A percentile compares a stretch with the other conserved stretches of the same genome.
phyloP scores from a whole-genome alignment of 2,888 invertebrate species.

The Steinernema hermaphroditum region DNA sequence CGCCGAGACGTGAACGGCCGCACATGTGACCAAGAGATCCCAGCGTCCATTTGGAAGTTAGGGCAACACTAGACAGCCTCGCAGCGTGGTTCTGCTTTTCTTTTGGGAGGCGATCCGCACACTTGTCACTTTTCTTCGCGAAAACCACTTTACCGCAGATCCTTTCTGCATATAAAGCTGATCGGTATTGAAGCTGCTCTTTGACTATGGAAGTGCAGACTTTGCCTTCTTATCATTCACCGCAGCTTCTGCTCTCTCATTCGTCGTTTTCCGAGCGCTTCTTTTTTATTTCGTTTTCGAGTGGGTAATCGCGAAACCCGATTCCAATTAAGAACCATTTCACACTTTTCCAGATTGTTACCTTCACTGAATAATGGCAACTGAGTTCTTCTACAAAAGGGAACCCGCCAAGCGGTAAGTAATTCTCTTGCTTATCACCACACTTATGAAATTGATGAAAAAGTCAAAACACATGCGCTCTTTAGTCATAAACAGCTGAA shows the following conservation, averaged over 20 bases:
- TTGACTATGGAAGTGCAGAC: too few relatives aligned
- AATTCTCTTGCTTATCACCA: background rate
- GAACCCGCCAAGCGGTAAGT: conserved; percentile 41
- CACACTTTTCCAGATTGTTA: background rate
- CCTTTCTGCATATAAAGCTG: background rate
- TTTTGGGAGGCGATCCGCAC: too few relatives aligned
- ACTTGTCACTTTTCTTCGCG: background rate
- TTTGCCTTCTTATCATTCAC: too few relatives aligned
- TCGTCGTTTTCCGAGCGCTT: conserved; percentile 5
- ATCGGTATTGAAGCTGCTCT: too few relatives aligned
- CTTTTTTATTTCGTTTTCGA: conserved; percentile 4
- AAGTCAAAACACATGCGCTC: background rate
- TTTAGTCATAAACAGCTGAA: too few relatives aligned
- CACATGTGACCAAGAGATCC: background rate
- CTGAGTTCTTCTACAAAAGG: conserved; percentile 36
- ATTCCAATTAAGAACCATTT: background rate
- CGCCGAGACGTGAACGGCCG: too few relatives aligned
- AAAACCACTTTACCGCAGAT: background rate
- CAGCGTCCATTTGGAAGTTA: background rate
- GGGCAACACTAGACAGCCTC: background rate
- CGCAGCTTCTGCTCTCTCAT: background rate
- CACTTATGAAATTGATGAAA: background rate
- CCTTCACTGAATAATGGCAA: background rate
- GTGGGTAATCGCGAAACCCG: background rate
- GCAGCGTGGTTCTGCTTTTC: background rate